Evolutionary conservation across 2,113 vertebrate species (phyloP).

Genomic region (Melanerpes aurifrons): DNA sequence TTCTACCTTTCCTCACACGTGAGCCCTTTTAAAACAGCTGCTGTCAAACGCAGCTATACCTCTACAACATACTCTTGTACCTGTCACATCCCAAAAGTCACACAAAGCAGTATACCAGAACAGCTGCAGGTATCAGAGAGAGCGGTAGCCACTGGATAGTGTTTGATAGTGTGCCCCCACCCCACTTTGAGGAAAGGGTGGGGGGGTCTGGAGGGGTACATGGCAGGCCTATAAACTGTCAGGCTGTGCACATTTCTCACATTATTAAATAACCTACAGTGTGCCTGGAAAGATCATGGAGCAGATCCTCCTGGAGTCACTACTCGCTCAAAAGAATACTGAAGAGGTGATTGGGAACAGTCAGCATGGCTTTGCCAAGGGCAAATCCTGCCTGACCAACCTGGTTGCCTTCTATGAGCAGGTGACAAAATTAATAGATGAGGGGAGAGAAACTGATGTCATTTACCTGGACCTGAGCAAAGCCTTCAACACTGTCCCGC

Average conservation of each 20-base stretch:
- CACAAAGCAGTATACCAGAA: not conserved
- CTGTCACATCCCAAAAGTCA: not conserved
- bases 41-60: accelerated
- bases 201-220: not conserved
- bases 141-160: not conserved
- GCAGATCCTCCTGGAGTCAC: no score
- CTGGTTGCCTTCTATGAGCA: no score
- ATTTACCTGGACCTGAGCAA: no score
- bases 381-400: no score
- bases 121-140: not conserved
- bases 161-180: not conserved
- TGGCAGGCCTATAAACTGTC: not conserved
- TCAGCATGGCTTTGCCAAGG: no score
- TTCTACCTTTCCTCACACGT: not conserved
- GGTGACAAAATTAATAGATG: no score
- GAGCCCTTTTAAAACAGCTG: not conserved
- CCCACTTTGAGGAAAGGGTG: not conserved
- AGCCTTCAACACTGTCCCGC: no score
- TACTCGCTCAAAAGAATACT: no score
- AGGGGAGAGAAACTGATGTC: no score
- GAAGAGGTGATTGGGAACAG: no score
- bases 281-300: no score
- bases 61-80: not conserved
- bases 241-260: not conserved
- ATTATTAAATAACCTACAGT: not conserved